phyloP scores from a whole-genome alignment of 2,888 invertebrate genomes.

The Bombyx huttoni region DNA sequence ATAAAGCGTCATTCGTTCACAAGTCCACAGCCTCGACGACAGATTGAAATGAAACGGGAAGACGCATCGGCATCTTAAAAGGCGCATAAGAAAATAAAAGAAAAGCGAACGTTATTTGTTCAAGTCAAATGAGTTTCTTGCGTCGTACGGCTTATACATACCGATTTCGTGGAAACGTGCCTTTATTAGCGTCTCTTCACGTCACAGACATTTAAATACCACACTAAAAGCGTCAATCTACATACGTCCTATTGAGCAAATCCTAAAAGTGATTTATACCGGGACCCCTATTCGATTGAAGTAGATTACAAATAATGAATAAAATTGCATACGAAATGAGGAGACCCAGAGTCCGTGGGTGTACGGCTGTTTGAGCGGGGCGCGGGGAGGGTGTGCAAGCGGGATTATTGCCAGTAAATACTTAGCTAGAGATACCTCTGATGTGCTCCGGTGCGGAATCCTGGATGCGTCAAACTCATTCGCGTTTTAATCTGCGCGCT shows the following conservation, averaged over 20 bases:
- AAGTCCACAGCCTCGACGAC: conserved; percentile 16
- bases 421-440: conserved; percentile 25
- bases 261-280: conserved; percentile 69
- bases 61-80: conserved; percentile 46
- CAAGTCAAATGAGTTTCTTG: conserved; percentile 65
- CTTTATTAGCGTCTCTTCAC: conserved; percentile 54
- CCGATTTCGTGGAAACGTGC: conserved; percentile 33
- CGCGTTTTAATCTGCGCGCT: conserved; percentile 22
- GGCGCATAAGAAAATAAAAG: conserved; percentile 46
- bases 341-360: conserved; percentile 54
- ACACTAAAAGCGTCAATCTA: conserved; percentile 68
- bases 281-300: conserved; percentile 66
- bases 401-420: conserved; percentile 56
- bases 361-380: conserved; percentile 54
- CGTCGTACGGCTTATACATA: conserved; percentile 42
- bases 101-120: conserved; percentile 53
- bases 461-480: conserved; percentile 25
- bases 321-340: conserved; percentile 72
- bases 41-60: conserved; percentile 37
- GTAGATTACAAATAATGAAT: conserved; percentile 73
- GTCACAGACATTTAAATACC: conserved; percentile 63
- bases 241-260: conserved; percentile 62
- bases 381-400: conserved; percentile 21
- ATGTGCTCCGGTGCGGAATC: conserved; percentile 24
- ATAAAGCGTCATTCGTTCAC: conserved; percentile 12